A percentile compares a stretch with the other conserved stretches of the same genome.
phyloP scores from a whole-genome alignment of 2,888 invertebrate species.

The Tethea ocularis region DNA sequence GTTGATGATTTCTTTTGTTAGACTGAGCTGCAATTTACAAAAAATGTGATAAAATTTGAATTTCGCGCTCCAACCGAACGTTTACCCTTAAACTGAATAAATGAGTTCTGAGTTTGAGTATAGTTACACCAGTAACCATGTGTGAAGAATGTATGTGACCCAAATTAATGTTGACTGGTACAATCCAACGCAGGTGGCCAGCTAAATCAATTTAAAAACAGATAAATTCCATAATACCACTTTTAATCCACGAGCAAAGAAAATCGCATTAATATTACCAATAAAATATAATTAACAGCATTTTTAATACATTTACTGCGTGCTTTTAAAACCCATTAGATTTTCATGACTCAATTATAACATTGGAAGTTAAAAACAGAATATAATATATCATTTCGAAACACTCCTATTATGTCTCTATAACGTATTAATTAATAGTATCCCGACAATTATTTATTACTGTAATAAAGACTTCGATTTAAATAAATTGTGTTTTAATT shows the following conservation, averaged over 20 bases:
- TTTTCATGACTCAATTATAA: slow-evolving; percentile 63
- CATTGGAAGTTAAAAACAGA: slow-evolving; percentile 52
- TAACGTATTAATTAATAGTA: slow-evolving; percentile 50
- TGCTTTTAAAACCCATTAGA: slow-evolving; percentile 40
- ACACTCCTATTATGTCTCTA: slow-evolving; percentile 28
- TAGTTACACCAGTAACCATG: too few relatives aligned
- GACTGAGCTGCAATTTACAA: too few relatives aligned
- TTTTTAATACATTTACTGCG: slow-evolving; percentile 44
- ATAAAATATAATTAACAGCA: slow-evolving; percentile 49
- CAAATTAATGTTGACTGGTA: too few relatives aligned
- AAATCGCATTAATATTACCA: slow-evolving; percentile 28
- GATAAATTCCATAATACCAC: not conserved
- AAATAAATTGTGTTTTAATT: slow-evolving; percentile 63
- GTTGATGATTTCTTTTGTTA: too few relatives aligned
- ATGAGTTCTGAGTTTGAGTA: too few relatives aligned
- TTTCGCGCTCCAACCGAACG: too few relatives aligned
- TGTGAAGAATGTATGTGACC: too few relatives aligned
- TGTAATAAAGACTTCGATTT: slow-evolving; percentile 59
- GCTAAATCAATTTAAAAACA: too few relatives aligned
- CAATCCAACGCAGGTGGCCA: too few relatives aligned
- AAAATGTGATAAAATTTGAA: too few relatives aligned
- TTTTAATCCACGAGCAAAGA: not conserved
- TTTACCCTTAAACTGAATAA: too few relatives aligned
- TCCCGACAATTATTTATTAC: slow-evolving; percentile 54
- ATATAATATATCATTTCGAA: slow-evolving; percentile 46